Evolutionary conservation across 1,140 invertebrate genomes (phyloP), one percentile per base, ranked within the genome.

Genomic region (Chironomus tepperi): DNA sequence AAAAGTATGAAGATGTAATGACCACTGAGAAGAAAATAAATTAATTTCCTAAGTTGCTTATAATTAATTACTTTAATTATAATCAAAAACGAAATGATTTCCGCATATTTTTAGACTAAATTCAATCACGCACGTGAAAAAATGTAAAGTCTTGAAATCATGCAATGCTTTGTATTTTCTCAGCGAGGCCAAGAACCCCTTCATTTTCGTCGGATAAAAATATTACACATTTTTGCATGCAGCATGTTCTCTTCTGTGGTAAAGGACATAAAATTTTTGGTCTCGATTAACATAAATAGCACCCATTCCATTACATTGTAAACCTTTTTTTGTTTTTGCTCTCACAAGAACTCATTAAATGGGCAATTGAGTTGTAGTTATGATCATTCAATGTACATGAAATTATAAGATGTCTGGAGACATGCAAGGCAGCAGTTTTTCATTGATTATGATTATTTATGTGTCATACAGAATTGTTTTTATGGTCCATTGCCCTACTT

Each of bases 361-460:
- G 47, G 10, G 12, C 47, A 57, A 57, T 57, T 57, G 47, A 57
- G 47, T 57, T 12, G 47, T 47, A 34, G 43, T 15, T 57, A 34
- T 34, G 24, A 34, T 34, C 24, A 34, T 34, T 34, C 24, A 34
- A 34, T 34, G 24, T 34, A 57, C 47, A 57, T 2, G 24, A 34
- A 34, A 34, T 34, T 34, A 34, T 34, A 5, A 34, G 24, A 34
- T 34, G 24, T 34, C 47, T 5, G 47, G 47, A 57, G 12, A 57
- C 12, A 57, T 34, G 47, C 43, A 47, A 47, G 1, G 43, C 10
- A 57, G 47, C 10, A 57, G 47, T 12, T 12, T 12, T n/a, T 5
- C 12, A 57, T 57, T 57, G 47, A 57, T 57, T 57, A 57, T 57
- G 47, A 57, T 57, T 57, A 57, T 57, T 57, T 57, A 12, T 57